These are phyloP conservation scores for Apteryx mantelli DNA, from an alignment of 2,113 vertebrate species.

Conservation along the genomic window DNA sequence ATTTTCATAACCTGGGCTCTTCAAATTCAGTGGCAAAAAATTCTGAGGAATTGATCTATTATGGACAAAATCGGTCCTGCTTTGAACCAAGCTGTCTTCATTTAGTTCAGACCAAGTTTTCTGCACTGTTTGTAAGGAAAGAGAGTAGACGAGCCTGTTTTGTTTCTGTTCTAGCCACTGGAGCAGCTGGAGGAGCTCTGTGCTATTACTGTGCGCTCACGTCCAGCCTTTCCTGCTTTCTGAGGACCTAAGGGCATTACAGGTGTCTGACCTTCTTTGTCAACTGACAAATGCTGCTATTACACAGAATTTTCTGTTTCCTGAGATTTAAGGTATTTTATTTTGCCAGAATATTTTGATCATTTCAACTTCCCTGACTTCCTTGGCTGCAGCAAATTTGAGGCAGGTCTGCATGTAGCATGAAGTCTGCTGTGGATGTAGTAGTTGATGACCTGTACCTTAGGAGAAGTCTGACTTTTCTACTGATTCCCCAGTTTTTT, in stretches of 20 bases:
- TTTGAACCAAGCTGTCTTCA: not conserved
- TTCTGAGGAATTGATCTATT: not conserved
- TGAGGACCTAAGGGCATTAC: accelerated
- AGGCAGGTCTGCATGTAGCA: not conserved
- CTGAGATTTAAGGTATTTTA: not conserved
- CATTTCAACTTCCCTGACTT: not conserved
- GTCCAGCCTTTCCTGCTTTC: not conserved
- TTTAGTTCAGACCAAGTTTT: not conserved
- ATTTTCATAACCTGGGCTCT: not conserved
- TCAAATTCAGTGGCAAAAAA: not conserved
- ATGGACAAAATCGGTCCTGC: not conserved
- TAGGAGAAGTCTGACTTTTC: not conserved
- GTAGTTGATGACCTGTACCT: not conserved
- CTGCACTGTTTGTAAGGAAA: not conserved
- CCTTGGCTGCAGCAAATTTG: not conserved
- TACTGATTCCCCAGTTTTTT: not conserved
- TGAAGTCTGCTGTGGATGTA: not conserved
- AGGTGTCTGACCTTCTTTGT: not conserved
- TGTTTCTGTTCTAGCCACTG: accelerated
- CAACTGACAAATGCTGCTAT: not conserved
- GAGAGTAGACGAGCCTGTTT: not conserved
- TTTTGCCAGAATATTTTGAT: not conserved
- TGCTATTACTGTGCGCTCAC: accelerated
- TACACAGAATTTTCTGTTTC: not conserved
- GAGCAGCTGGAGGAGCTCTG: accelerated